A percentile compares a stretch with the other conserved stretches of the same genome.
phyloP scores from a whole-genome alignment of 2,888 invertebrate species.

The Drosophila ustulata region DNA sequence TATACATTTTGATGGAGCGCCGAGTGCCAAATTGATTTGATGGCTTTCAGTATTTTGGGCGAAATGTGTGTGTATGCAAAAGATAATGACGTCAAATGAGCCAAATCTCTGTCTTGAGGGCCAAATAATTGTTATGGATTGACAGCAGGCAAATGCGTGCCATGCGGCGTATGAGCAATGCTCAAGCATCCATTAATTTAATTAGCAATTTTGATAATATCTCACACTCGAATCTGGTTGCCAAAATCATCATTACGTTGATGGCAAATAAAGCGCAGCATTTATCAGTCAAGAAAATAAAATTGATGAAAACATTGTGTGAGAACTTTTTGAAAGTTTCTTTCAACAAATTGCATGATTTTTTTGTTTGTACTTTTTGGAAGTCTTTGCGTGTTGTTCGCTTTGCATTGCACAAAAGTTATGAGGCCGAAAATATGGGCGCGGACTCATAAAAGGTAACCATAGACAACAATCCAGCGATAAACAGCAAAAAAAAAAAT shows the following conservation, averaged over 20 bases:
- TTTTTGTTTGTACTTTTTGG: not conserved
- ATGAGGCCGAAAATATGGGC: conserved; percentile 28
- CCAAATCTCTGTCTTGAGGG: conserved; percentile 34
- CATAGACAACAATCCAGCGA: conserved; percentile 35
- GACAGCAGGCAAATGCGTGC: conserved; percentile 30
- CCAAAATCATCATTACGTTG: conserved; percentile 14
- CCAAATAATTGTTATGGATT: conserved; percentile 28
- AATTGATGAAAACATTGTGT: not conserved
- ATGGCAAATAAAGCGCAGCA: conserved; percentile 21
- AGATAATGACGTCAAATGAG: conserved; percentile 73
- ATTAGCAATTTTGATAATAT: conserved; percentile 63
- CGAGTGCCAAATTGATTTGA: conserved; percentile 62
- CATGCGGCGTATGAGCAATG: conserved; percentile 44
- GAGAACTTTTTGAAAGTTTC: conserved; percentile 10
- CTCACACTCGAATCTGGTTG: conserved; percentile 38
- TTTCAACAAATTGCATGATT: conserved; percentile 45
- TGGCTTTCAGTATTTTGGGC: conserved; percentile 34
- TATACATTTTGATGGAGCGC: conserved; percentile 60
- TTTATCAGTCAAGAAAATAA: conserved; percentile 21
- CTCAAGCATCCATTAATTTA: conserved; percentile 50
- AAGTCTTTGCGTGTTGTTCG: conserved; percentile 1
- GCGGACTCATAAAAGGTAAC: conserved; percentile 41
- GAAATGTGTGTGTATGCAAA: conserved; percentile 32
- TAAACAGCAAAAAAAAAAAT: conserved; percentile 29
- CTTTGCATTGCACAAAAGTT: conserved; percentile 51